Evolutionary conservation across 1,140 invertebrate species (phyloP).

Genomic region (Tetramorium alpestre): DNA sequence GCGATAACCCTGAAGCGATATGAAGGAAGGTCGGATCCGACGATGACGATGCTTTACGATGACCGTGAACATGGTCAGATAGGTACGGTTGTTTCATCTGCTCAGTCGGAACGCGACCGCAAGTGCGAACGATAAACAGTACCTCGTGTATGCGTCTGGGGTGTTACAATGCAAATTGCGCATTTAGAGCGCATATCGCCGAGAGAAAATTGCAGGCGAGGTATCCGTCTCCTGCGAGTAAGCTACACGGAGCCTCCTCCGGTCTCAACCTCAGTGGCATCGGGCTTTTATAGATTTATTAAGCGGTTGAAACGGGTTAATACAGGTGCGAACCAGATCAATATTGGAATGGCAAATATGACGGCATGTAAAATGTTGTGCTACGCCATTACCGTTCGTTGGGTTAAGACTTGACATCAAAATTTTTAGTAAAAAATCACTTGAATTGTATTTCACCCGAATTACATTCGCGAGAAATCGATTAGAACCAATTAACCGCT

Average conservation of each 20-base stretch:
- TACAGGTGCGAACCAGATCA: slow-evolving; percentile 2
- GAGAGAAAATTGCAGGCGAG: slow-evolving; percentile 13
- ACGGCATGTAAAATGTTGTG: neutral
- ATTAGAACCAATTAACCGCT: neutral
- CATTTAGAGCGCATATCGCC: slow-evolving; percentile 30
- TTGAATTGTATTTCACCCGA: neutral
- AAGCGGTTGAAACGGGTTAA: neutral
- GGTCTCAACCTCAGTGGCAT: neutral
- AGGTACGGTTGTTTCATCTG: slow-evolving; percentile 29
- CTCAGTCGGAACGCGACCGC: neutral
- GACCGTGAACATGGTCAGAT: slow-evolving; percentile 19
- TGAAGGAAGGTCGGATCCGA: slow-evolving; percentile 59
- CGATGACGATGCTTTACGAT: slow-evolving; percentile 32
- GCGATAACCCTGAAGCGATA: slow-evolving; percentile 78
- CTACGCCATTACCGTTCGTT: neutral
- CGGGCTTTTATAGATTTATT: slow-evolving; percentile 34
- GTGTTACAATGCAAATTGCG: slow-evolving; percentile 36
- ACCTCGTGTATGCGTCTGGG: slow-evolving; percentile 10
- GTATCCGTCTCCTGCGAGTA: neutral
- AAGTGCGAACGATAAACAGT: slow-evolving; percentile 34
- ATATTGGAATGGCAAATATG: slow-evolving; percentile 36
- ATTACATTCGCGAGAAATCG: neutral
- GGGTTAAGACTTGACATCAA: neutral
- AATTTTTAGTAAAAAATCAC: neutral
- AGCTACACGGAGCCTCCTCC: neutral